Base-by-base conservation (phyloP, 2,888 invertebrate genomes). In the Pammene aurita region DNA sequence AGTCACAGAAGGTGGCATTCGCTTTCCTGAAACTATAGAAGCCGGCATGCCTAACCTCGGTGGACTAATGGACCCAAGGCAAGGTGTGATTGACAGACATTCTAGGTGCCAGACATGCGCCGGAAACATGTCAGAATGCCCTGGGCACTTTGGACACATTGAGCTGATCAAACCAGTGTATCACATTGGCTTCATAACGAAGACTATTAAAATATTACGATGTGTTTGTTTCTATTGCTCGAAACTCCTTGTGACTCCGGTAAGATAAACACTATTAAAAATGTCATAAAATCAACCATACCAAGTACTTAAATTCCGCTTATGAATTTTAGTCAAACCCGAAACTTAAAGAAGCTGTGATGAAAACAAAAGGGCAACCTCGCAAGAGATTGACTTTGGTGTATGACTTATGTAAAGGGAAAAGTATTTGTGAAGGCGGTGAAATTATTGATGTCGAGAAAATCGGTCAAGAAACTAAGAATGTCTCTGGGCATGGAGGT, bases 171-270 rank as follows among this genome's bases (percentile, higher is more conserved):
- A 99, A 87, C 99, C 99, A 18, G 99, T 99, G 0, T 99, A 97
- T 89, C 99, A 99, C 86, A 96, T 99, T 83, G 99, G 99, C 44
- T 99, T 99, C 82, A 94, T 99, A 62, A 98, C 98, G 42, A 99
- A 99, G 92, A 97, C 97, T 0, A 97, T 99, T 74, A 99, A 99
- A 92, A 95, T 98, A 71, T 91, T 99, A 14, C 94, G 99, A 88
- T 99, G 99, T 90, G 99, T 99, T 26, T 99, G 99, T 86, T 99
- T 99, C 88, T 99, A 98, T 87, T 99, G 99, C 88, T 99, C 99
- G 55, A 99, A 98, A 86, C 93, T 99, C 78, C 94, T 99, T 73
- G 97, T 99, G 69, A 98, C 97, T 80, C 97, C 98, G 50, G 97
- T 97, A 93, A 96, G 96, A 56, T 64, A 18, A 13, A 6, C 16